These are phyloP conservation scores for Falco novaeseelandiae DNA, from an alignment of 2,797 vertebrate species.

Conservation along the genomic window DNA sequence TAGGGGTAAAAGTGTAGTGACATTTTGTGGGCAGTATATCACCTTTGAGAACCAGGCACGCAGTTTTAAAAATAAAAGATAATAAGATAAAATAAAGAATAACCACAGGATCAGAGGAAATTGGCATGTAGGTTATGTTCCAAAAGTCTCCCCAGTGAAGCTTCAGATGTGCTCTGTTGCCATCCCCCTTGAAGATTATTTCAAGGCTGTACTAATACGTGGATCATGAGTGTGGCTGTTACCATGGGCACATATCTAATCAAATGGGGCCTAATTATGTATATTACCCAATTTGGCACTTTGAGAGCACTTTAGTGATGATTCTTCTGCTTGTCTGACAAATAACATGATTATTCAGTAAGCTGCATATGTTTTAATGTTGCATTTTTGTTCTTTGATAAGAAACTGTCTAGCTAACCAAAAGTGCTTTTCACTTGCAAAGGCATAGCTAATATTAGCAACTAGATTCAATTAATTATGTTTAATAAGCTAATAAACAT, in stretches of 20 bases:
- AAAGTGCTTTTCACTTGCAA: neutral
- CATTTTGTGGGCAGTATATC: neutral
- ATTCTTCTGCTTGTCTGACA: slow-evolving; percentile 42
- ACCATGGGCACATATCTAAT: slow-evolving; percentile 53
- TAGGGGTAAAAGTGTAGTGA: neutral
- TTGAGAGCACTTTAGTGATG: slow-evolving; percentile 33
- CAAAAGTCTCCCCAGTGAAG: neutral
- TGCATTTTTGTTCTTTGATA: neutral
- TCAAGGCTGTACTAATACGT: neutral
- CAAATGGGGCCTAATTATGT: slow-evolving; percentile 48
- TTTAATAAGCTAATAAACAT: slow-evolving; percentile 51
- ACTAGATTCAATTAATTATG: slow-evolving; percentile 21
- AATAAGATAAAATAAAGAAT: neutral
- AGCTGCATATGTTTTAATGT: neutral
- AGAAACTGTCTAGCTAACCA: neutral
- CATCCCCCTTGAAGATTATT: neutral
- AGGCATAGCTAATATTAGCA: slow-evolving; percentile 24
- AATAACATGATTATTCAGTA: slow-evolving; percentile 30
- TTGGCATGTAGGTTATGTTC: neutral
- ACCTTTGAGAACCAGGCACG: neutral
- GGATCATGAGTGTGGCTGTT: slow-evolving; percentile 28
- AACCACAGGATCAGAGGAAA: neutral
- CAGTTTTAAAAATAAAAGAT: slow-evolving; percentile 10
- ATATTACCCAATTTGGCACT: slow-evolving; percentile 43
- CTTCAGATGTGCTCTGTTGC: neutral